Base-by-base conservation (phyloP, 2,888 invertebrate species). In the Tolmerus cingulatus region DNA sequence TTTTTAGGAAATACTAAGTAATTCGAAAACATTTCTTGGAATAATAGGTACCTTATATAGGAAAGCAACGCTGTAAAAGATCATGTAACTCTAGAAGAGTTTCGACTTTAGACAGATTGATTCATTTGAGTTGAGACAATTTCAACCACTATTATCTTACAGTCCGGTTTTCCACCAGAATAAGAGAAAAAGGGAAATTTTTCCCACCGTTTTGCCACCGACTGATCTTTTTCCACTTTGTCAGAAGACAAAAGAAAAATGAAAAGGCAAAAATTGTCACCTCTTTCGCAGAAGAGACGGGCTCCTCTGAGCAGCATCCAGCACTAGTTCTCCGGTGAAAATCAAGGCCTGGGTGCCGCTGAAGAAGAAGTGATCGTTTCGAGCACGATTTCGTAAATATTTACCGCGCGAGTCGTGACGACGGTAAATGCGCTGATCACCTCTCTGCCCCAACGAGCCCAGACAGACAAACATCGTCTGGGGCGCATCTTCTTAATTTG, bases 381-480 rank as follows among this genome's bases (percentile, higher is more conserved):
- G 3, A 27, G 66, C 66, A 66, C 66, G 66, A 66, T 66, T 66
- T 66, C 5, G 66, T 66, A 66, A 66, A 66, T 14, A 66, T 66
- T 66, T 66, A 66, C 66, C 27, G 3, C 66, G 27, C 66, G 5
- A n/a, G 30, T 79, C 79, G 79, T 79, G 79, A 79, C 79, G 30
- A 27, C 51, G 51, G 79, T 55, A 79, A 79, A 46, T 76, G 34
- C 76, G 37, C 9, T 2, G 34, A 79, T 46, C 27, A 79, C 51
- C n/a, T 51, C 30, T n/a, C 79, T 79, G 27, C 79, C 23, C 66
- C 66, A 27, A 66, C 12, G 27, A 66, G 66, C 27, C 66, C 66
- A 66, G 66, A 55, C 78, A 79, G 78, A 79, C 79, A 79, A 46
- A 79, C 66, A 66, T 7, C 30, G 79, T 79, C 79, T 79, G 79